Base-by-base conservation (phyloP, 1,140 invertebrate species). In the Heliconius himera region DNA sequence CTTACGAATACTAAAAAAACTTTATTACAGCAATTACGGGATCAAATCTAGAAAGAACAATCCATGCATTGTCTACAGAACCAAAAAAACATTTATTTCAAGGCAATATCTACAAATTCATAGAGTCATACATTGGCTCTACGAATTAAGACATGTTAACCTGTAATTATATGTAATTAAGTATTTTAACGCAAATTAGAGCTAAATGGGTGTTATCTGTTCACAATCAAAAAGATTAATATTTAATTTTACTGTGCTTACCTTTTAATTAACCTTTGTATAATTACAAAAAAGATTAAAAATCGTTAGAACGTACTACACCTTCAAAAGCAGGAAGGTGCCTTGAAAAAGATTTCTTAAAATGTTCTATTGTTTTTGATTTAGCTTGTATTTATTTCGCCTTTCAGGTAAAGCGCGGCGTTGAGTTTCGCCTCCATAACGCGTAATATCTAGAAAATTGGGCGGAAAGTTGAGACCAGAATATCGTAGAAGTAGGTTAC, bases 101-200 rank as follows among this genome's bases (percentile, higher is more conserved):
- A 66, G 60, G 26, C n/a, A 13, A 26, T 29, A 29, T 26, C 8
- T 66, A 29, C 26, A 22, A 22, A 56, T 56, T 9, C 8, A 22
- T 66, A n/a, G n/a, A 56, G n/a, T 9, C 49, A 56, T 29, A 66
- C 11, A 66, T 66, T 66, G 22, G 4, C 1, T n/a, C 20, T 56
- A 56, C 20, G 54, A 26, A 66, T 26, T 66, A 29, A 66, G 11
- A 29, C 60, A 66, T 29, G 60, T 66, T 56, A 66, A 66, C 26
- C 26, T 66, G 22, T 66, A 66, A 66, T 66, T 66, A 66, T 66
- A 66, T 66, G 60, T 66, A 66, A 66, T 66, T 66, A 66, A 29
- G 60, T 66, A 66, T 66, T 66, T 66, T 66, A 66, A 66, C 60
- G 26, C 60, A 66, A 66, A 66, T 66, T 66, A 66, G 60, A 66